These are phyloP conservation scores for Dicentrarchus labrax DNA, from an alignment of 2,113 vertebrate species.

Conservation along the genomic window DNA sequence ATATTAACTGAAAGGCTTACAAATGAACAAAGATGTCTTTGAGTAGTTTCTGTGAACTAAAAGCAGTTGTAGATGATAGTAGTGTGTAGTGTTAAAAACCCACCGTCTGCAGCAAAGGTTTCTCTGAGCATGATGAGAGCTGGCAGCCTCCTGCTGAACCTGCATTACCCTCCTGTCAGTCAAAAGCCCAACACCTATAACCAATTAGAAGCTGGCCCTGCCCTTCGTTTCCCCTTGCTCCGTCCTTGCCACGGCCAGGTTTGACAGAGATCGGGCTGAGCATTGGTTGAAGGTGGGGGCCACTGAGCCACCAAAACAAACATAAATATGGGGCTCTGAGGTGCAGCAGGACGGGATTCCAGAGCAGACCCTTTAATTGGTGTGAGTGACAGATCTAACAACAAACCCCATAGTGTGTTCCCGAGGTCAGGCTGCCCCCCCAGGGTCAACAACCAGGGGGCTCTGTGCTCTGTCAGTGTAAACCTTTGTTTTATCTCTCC, in stretches of 20 bases:
- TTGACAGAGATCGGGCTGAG: conserved; percentile 45
- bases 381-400: conserved; percentile 78
- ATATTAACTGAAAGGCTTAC: neutral
- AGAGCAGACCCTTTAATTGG: conserved; percentile 74
- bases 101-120: conserved; percentile 5
- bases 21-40: conserved; percentile 2
- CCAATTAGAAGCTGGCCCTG: conserved; percentile 76
- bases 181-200: conserved; percentile 79
- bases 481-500: conserved; percentile 70
- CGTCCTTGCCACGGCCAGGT: conserved; percentile 33
- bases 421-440: conserved; percentile 65
- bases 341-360: conserved; percentile 69
- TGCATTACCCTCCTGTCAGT: conserved; percentile 70
- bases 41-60: conserved; percentile 7
- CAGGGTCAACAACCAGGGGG: conserved; percentile 65
- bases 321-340: conserved; percentile 75
- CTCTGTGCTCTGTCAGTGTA: conserved; percentile 70
- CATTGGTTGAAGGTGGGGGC: conserved; percentile 53
- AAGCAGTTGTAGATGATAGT: neutral
- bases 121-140: conserved; percentile 56
- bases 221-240: conserved; percentile 26
- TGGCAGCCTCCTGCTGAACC: conserved; percentile 68
- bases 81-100: neutral
- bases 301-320: conserved; percentile 78
- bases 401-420: conserved; percentile 77